Evolutionary conservation across 2,797 vertebrate genomes (phyloP).

Genomic region (Coluber constrictor): DNA sequence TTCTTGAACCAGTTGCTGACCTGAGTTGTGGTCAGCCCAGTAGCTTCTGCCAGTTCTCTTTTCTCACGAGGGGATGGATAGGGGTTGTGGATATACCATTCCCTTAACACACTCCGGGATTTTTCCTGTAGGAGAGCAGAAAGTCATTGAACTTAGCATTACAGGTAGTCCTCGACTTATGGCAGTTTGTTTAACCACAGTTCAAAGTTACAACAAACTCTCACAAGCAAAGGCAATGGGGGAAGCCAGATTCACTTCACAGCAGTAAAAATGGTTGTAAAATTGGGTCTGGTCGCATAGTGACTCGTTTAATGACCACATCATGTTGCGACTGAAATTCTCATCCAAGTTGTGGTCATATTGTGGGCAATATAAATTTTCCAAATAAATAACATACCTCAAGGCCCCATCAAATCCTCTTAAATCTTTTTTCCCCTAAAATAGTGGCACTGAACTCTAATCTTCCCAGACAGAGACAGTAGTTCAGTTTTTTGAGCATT

Average conservation of each 20-base stretch:
- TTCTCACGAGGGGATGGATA: constrained; percentile 89
- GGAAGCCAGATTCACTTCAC: neutral
- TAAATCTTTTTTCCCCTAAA: neutral
- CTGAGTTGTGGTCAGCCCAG: constrained; percentile 87
- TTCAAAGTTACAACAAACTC: neutral
- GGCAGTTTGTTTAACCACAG: neutral
- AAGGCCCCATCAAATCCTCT: neutral
- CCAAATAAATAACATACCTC: no score
- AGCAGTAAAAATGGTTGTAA: neutral
- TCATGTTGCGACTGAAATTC: neutral
- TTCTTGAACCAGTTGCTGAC: constrained; percentile 97
- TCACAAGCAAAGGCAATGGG: neutral
- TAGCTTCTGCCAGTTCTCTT: constrained; percentile 84
- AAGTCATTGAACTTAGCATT: neutral
- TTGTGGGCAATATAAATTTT: no score
- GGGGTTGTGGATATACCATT: constrained; percentile 86
- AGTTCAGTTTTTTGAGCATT: neutral
- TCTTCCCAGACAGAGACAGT: neutral
- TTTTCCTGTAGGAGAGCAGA: constrained; percentile 9
- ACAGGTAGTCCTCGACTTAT: neutral
- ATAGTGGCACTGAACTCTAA: neutral
- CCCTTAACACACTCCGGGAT: constrained; percentile 84
- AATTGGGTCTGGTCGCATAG: neutral
- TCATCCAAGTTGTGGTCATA: neutral
- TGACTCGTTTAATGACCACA: neutral